Percentiles rank a stretch among this genome's conserved stretches.
These are phyloP conservation scores for Pristiophorus japonicus DNA, from an alignment of 2,113 vertebrate species.

Conservation along the genomic window DNA sequence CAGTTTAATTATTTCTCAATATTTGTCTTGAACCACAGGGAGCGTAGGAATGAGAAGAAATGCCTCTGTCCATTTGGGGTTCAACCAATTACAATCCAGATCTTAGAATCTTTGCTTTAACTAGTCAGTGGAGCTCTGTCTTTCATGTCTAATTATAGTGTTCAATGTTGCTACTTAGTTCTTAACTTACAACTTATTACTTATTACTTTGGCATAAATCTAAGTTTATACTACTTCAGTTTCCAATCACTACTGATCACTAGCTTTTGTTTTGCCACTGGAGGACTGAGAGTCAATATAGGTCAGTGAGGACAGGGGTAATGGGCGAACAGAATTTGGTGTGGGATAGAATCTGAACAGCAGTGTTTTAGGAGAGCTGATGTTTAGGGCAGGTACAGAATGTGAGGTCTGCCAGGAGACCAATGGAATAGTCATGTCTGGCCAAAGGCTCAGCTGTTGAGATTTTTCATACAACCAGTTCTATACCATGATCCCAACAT, in stretches of 20 bases:
- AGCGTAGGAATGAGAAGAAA: background rate
- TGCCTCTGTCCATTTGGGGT: background rate
- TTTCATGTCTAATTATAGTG: background rate
- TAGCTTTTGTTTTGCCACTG: background rate
- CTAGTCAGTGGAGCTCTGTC: too few relatives aligned
- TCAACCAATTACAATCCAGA: background rate
- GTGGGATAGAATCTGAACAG: too few relatives aligned
- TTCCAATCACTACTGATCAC: background rate
- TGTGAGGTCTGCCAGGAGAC: background rate
- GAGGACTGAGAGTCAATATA: background rate
- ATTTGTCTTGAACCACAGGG: background rate
- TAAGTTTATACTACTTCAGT: background rate
- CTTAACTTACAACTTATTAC: background rate
- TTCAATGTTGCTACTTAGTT: background rate
- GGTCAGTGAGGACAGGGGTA: background rate
- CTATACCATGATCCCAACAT: background rate
- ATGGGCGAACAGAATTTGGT: background rate
- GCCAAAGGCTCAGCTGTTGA: background rate
- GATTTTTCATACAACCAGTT: background rate
- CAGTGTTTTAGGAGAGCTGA: background rate
- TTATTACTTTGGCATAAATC: background rate
- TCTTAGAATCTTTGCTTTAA: background rate
- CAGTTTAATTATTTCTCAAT: background rate
- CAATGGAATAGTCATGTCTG: background rate
- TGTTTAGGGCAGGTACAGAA: background rate